Conservation (phyloP, 1,140 invertebrate genomes). For the Penaeus chinensis region DNA sequence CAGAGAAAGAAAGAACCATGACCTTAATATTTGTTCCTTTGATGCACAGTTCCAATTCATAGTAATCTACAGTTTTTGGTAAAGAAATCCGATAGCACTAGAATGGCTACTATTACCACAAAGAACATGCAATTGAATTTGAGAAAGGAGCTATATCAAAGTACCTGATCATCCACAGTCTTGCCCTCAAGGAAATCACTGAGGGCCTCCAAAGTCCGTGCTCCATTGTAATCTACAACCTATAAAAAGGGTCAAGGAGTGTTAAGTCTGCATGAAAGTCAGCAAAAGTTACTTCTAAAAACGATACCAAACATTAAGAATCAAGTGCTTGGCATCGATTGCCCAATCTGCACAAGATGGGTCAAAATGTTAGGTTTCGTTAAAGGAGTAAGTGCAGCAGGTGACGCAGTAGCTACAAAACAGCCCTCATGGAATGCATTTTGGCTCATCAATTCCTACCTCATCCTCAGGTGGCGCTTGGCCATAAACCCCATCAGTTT, state of each 20-base stretch:
- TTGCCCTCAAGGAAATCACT: slow-evolving; percentile 87
- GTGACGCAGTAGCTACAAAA: slow-evolving; percentile 5
- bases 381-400: slow-evolving; percentile 10
- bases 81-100: background rate
- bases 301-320: no score
- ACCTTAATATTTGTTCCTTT: no score
- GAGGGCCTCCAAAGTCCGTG: slow-evolving; percentile 93
- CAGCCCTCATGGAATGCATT: background rate
- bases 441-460: slow-evolving; percentile 23
- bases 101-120: background rate
- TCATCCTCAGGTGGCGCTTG: slow-evolving; percentile 71
- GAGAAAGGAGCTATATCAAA: background rate
- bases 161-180: slow-evolving; percentile 48
- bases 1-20: no score
- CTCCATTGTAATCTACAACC: slow-evolving; percentile 93
- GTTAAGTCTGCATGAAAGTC: slow-evolving; percentile 1
- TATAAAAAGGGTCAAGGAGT: slow-evolving; percentile 66
- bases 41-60: no score
- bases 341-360: slow-evolving; percentile 16
- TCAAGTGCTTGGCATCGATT: background rate
- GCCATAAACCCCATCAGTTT: slow-evolving; percentile 77
- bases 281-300: background rate
- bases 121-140: background rate
- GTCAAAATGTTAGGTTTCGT: slow-evolving; percentile 34
- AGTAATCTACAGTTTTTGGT: background rate